phyloP scores from a whole-genome alignment of 2,797 vertebrate species.

The Oreortyx pictus region DNA sequence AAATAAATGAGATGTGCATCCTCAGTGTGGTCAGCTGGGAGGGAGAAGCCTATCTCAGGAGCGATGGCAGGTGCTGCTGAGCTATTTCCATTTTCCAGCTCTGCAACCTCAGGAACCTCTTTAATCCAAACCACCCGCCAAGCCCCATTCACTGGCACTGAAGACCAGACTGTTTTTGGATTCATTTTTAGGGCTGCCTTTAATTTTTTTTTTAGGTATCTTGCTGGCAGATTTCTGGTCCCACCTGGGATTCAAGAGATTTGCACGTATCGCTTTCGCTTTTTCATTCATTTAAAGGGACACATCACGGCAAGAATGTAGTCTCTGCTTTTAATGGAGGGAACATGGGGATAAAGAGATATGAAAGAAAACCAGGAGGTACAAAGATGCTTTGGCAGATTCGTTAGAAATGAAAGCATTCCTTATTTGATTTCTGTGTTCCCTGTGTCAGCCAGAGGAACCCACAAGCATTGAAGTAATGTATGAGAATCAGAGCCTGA shows the following conservation, averaged over 20 bases:
- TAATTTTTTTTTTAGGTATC: slow-evolving; percentile 60
- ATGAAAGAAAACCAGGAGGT: slow-evolving; percentile 12
- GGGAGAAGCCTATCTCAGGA: slow-evolving; percentile 66
- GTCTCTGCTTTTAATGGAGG: not conserved
- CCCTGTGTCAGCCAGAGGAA: not conserved
- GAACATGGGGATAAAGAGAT: not conserved
- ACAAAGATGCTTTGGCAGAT: not conserved
- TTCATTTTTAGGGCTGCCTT: slow-evolving; percentile 72
- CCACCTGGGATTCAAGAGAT: slow-evolving; percentile 46
- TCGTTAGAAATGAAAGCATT: slow-evolving; percentile 39
- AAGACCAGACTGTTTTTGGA: slow-evolving; percentile 64
- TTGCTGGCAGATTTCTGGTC: slow-evolving; percentile 25
- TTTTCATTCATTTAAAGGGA: slow-evolving; percentile 38
- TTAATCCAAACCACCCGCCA: slow-evolving; percentile 71
- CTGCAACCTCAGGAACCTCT: slow-evolving; percentile 72
- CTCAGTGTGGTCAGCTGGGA: slow-evolving; percentile 24
- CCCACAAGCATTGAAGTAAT: not conserved
- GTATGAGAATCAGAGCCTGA: not conserved
- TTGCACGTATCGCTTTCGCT: slow-evolving; percentile 33
- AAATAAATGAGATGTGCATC: slow-evolving; percentile 53
- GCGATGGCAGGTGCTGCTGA: slow-evolving; percentile 78
- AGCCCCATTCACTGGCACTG: slow-evolving; percentile 62
- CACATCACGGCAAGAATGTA: not conserved
- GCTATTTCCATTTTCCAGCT: slow-evolving; percentile 81
- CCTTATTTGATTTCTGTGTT: slow-evolving; percentile 17